phyloP scores from a whole-genome alignment of 2,797 vertebrate species.

The Benthosema pterotum region DNA sequence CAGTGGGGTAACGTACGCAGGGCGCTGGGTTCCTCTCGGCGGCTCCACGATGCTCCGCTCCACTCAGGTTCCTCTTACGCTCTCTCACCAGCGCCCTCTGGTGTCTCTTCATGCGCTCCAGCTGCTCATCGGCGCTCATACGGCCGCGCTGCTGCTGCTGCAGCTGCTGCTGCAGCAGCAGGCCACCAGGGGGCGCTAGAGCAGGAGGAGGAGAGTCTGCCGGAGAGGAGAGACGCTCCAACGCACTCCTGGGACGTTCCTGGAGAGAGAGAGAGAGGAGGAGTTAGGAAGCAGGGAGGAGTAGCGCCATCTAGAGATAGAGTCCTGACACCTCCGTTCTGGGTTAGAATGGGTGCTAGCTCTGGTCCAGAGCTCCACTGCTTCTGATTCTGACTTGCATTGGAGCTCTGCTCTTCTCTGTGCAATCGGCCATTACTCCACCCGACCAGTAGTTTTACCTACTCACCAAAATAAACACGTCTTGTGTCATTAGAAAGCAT shows the following conservation, averaged over 20 bases:
- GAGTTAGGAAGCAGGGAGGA: neutral
- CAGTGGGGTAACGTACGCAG: conserved; percentile 69
- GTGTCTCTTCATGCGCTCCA: conserved; percentile 95
- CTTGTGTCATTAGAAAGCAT: no score
- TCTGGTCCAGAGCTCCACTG: no score
- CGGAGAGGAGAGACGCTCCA: conserved; percentile 89
- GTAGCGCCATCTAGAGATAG: neutral
- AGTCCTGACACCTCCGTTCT: no score
- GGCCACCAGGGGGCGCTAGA: conserved; percentile 52
- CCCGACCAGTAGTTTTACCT: no score
- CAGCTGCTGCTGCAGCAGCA: no score
- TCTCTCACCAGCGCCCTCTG: conserved; percentile 93
- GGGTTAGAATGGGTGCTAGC: no score
- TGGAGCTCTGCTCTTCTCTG: no score
- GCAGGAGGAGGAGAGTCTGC: conserved; percentile 63
- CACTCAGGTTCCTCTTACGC: conserved; percentile 91
- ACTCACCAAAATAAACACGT: no score
- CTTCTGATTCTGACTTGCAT: no score
- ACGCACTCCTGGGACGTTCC: conserved; percentile 97
- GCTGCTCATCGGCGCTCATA: conserved; percentile 96
- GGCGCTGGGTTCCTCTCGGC: conserved; percentile 44
- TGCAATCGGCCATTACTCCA: no score
- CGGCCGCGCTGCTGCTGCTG: conserved; percentile 84
- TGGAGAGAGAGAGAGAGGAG: conserved; percentile 42
- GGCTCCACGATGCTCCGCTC: no score